Evolutionary conservation across 2,113 vertebrate species (phyloP), one percentile per base, ranked within the genome.

Genomic region (Chloropsis hardwickii): DNA sequence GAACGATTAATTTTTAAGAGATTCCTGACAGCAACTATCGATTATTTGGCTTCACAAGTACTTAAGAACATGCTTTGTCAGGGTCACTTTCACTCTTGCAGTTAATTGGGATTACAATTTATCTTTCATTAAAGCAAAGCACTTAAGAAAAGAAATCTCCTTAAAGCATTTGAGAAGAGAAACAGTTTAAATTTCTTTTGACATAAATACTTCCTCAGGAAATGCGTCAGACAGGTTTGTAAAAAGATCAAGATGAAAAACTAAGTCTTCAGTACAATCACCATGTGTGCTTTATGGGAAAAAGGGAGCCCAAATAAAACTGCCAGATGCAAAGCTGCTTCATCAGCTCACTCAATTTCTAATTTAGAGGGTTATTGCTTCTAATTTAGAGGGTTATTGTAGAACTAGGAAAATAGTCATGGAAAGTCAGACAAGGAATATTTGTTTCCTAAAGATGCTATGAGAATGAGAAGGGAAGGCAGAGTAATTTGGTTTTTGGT

Each of bases 371-470:
- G 86, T 86, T 86, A 67, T 76, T 94, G 88, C 65, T 79, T 72
- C 67, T 66, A 85, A 89, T 79, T 92, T 80, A 78, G 57, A 88
- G 81, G 39, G 81, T 88, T 84, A 44, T 74, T 94, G 88, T 95
- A 97, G 92, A 95, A 65, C 97, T 97, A 95, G 96, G 95, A 96
- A 95, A 95, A 19, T 6, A 4, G 90, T 95, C 86, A 88, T 95
- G 95, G 95, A 92, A 96, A 95, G 69, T 95, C 96, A 97, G 95
- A 93, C 45, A 82, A 33, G 88, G 78, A 97, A 97, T 98, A 97
- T 98, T 96, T 86, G 25, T 98, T 98, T 98, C 98, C 96, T 90
- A 96, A 97, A 97, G 86, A 97, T 98, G 94, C 89, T 97, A 76
- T 95, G 33, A 96, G 92, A 85, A 79, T 97, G 86, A 97, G n/a